A percentile compares a stretch with the other conserved stretches of the same genome.
Conservation (phyloP, 2,888 invertebrate genomes). For the Diadromus collaris region DNA sequence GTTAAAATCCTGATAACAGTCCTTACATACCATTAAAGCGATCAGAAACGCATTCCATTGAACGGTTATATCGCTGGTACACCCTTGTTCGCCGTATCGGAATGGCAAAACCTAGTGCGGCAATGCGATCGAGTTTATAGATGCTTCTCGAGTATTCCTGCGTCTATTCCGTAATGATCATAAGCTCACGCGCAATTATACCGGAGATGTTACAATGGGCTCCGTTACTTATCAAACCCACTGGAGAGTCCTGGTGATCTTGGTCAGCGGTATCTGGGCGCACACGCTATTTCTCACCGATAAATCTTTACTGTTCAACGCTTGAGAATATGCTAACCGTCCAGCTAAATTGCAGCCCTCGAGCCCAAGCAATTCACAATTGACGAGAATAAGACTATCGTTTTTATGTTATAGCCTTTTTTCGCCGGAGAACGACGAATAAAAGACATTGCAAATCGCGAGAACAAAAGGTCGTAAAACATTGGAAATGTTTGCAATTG, state of each 20-base stretch:
- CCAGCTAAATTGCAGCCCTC: not conserved
- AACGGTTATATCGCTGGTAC: slow-evolving; percentile 38
- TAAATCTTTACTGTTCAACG: not conserved
- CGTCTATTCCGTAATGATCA: slow-evolving; percentile 30
- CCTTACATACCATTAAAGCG: slow-evolving; percentile 29
- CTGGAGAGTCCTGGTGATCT: slow-evolving; percentile 7
- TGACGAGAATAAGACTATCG: slow-evolving; percentile 50
- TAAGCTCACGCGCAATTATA: slow-evolving; percentile 24
- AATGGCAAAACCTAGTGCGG: slow-evolving; percentile 6
- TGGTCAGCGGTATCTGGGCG: not conserved
- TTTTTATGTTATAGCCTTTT: slow-evolving; percentile 31
- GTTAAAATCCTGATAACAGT: slow-evolving; percentile 28
- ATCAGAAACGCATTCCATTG: slow-evolving; percentile 47
- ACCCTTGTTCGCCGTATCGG: slow-evolving; percentile 20
- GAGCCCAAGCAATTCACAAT: slow-evolving; percentile 13
- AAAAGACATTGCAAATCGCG: slow-evolving; percentile 31
- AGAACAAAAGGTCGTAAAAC: slow-evolving; percentile 37
- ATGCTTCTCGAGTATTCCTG: not conserved
- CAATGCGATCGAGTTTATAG: slow-evolving; percentile 27
- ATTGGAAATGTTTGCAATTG: slow-evolving; percentile 31
- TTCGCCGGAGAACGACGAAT: slow-evolving; percentile 18
- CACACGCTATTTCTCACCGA: not conserved
- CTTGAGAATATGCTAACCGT: slow-evolving; percentile 24
- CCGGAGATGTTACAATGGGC: slow-evolving; percentile 28
- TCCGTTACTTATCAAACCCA: slow-evolving; percentile 13